Evolutionary conservation across 2,888 invertebrate genomes (phyloP).

Genomic region (Coecobrya sp.): DNA sequence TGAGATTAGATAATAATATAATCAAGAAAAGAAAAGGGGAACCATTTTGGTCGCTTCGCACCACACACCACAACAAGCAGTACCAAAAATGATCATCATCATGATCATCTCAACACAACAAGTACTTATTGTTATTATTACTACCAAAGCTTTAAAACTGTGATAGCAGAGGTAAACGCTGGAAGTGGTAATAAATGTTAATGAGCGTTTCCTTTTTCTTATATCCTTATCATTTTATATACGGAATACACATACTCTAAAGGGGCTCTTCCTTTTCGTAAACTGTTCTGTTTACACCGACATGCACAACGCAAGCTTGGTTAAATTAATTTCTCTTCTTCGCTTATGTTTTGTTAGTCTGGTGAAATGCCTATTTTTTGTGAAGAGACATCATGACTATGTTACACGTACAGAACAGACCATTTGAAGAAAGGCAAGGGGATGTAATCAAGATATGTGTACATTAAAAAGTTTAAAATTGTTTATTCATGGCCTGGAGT

Average conservation of each 20-base stretch:
- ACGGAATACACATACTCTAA: background rate
- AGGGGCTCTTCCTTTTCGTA: background rate
- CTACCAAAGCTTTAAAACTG: slow-evolving; percentile 4
- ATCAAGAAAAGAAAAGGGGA: slow-evolving; percentile 31
- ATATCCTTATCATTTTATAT: slow-evolving; percentile 13
- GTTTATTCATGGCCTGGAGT: slow-evolving; percentile 5
- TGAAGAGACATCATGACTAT: background rate
- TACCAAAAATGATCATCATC: slow-evolving; percentile 23
- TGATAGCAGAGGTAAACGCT: slow-evolving; percentile 26
- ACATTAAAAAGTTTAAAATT: slow-evolving; percentile 29
- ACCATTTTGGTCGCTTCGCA: background rate
- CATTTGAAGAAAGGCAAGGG: background rate
- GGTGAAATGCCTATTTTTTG: background rate
- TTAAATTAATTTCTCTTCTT: slow-evolving; percentile 57
- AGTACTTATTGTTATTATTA: slow-evolving; percentile 54
- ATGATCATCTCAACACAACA: background rate
- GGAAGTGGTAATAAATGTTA: slow-evolving; percentile 60
- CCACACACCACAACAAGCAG: background rate
- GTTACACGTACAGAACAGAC: background rate
- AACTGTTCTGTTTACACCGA: slow-evolving; percentile 1
- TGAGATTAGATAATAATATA: slow-evolving; percentile 71
- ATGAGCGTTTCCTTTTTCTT: slow-evolving; percentile 55
- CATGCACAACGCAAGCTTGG: background rate
- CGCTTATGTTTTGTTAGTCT: background rate
- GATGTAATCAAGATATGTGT: slow-evolving; percentile 25